phyloP scores from a whole-genome alignment of 2,888 invertebrate species.

The Mythimna albipuncta region DNA sequence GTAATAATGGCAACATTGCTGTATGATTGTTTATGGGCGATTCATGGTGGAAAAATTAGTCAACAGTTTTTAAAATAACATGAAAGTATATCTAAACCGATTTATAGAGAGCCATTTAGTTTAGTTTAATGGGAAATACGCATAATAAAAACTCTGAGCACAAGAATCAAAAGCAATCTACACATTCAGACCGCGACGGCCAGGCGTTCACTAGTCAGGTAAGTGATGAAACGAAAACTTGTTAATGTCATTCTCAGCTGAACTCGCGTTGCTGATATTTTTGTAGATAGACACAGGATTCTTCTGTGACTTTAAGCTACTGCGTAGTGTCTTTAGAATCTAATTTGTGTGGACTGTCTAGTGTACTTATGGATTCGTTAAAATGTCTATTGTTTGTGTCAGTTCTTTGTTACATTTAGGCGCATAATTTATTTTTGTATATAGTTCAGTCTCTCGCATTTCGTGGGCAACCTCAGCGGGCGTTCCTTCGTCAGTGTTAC shows the following conservation, averaged over 20 bases:
- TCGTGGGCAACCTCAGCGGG: slow-evolving; percentile 91
- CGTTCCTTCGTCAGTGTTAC: slow-evolving; percentile 91
- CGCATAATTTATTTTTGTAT: slow-evolving; percentile 77
- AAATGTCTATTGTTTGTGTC: slow-evolving; percentile 60
- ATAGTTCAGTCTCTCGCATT: slow-evolving; percentile 91
- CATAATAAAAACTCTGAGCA: slow-evolving; percentile 80
- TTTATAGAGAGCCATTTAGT: slow-evolving; percentile 63
- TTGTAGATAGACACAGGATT: slow-evolving; percentile 71
- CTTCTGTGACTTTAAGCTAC: slow-evolving; percentile 72
- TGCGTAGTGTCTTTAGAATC: slow-evolving; percentile 67
- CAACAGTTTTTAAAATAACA: slow-evolving; percentile 68
- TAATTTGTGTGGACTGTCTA: slow-evolving; percentile 58
- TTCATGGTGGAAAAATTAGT: slow-evolving; percentile 75
- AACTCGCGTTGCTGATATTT: slow-evolving; percentile 84
- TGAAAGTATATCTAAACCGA: slow-evolving; percentile 60
- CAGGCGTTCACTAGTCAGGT: slow-evolving; percentile 88
- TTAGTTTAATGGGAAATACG: slow-evolving; percentile 88
- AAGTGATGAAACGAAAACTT: slow-evolving; percentile 86
- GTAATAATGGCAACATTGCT: slow-evolving; percentile 39
- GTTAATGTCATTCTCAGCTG: slow-evolving; percentile 90
- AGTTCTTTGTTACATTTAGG: slow-evolving; percentile 71
- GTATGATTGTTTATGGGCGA: slow-evolving; percentile 69
- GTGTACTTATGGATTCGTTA: slow-evolving; percentile 38
- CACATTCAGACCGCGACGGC: slow-evolving; percentile 80
- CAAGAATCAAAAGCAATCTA: slow-evolving; percentile 78